These are phyloP conservation scores for Mus minutoides DNA, from an alignment of 2,797 vertebrate genomes.

Conservation along the genomic window DNA sequence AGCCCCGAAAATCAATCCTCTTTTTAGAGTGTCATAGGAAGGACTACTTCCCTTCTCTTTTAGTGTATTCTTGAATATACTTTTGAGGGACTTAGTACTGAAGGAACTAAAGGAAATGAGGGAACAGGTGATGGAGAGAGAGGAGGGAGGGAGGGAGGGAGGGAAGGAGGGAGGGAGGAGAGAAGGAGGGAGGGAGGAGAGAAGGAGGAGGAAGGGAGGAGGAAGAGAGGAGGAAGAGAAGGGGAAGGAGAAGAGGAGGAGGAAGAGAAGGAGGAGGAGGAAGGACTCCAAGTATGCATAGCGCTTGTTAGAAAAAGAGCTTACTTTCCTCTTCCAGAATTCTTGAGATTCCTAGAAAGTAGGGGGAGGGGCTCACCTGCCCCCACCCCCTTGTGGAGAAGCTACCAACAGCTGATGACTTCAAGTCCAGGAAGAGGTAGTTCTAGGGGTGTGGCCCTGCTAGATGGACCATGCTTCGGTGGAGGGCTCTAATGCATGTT, in stretches of 20 bases:
- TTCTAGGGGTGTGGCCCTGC: not conserved
- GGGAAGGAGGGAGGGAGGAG: not conserved
- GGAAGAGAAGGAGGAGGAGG: too few relatives aligned
- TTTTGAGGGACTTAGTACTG: not conserved
- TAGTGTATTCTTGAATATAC: conserved; percentile 46
- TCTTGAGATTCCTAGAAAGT: not conserved
- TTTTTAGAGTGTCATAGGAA: not conserved
- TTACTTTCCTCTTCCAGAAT: not conserved
- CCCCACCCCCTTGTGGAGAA: not conserved
- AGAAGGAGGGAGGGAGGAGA: too few relatives aligned
- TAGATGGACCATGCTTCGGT: not conserved
- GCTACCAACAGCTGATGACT: not conserved
- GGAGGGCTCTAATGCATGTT: too few relatives aligned
- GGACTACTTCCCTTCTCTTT: conserved; percentile 15
- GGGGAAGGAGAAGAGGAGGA: too few relatives aligned
- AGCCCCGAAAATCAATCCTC: not conserved
- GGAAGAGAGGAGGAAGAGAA: too few relatives aligned
- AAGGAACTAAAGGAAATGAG: conserved; percentile 35
- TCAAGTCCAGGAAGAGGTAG: not conserved
- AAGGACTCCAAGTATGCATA: conserved; percentile 5
- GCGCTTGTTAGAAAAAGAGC: not conserved
- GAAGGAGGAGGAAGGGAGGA: too few relatives aligned
- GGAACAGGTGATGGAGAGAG: not conserved
- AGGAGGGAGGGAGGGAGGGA: too few relatives aligned
- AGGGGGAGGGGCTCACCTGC: not conserved